Percentiles rank a stretch among this genome's conserved stretches.
Evolutionary conservation across 2,888 invertebrate genomes (phyloP).

Genomic region (Itoplectis maculator): DNA sequence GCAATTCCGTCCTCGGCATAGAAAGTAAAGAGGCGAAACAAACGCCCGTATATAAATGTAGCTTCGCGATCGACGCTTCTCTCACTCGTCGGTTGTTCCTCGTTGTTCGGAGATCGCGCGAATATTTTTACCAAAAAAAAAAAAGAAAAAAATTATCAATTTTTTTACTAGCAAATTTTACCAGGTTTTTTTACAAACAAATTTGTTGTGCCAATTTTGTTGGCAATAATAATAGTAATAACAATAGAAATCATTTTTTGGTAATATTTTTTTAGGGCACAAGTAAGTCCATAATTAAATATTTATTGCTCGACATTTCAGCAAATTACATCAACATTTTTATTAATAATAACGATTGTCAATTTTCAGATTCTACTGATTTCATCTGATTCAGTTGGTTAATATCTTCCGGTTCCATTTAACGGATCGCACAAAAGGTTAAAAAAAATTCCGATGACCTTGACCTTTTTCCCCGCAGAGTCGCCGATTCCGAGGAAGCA

Average conservation of each 20-base stretch:
- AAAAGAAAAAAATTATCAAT: background rate
- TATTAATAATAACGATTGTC: no score
- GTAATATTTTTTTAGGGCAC: no score
- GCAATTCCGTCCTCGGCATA: conserved; percentile 36
- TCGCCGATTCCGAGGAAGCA: background rate
- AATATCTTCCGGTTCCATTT: background rate
- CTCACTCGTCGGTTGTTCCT: conserved; percentile 17
- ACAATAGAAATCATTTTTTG: no score
- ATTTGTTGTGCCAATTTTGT: no score
- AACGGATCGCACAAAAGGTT: no score
- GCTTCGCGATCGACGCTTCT: conserved; percentile 19
- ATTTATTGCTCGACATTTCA: no score
- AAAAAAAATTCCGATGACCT: background rate
- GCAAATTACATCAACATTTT: no score
- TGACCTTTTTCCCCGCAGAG: background rate
- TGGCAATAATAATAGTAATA: no score
- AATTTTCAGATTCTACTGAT: no score
- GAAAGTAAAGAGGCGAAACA: conserved; percentile 38
- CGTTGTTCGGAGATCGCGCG: background rate
- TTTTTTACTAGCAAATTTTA: background rate
- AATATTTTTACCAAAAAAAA: background rate
- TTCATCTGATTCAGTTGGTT: background rate
- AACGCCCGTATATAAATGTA: conserved; percentile 1
- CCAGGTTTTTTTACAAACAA: no score
- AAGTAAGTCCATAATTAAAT: background rate